Conservation (phyloP, 2,888 invertebrate species). For the Pachymerium ferrugineum region DNA sequence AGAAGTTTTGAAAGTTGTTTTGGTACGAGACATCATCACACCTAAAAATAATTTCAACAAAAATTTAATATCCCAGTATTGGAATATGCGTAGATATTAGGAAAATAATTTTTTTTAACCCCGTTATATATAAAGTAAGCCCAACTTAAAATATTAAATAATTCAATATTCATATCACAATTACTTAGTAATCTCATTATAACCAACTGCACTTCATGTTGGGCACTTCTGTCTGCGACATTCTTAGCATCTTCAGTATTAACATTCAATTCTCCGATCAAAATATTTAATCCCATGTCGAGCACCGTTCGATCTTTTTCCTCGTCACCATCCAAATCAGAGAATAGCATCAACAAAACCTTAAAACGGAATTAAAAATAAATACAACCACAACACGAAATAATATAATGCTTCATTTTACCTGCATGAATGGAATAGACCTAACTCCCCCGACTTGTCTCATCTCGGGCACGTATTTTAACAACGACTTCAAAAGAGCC, state of each 20-base stretch:
- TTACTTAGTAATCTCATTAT: conserved; percentile 79
- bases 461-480: conserved; percentile 70
- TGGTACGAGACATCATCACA: conserved; percentile 71
- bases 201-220: conserved; percentile 79
- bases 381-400: neutral
- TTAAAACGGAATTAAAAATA: conserved; percentile 43
- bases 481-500: conserved; percentile 66
- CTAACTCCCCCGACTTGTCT: conserved; percentile 73
- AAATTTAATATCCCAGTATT: too few relatives aligned
- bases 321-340: conserved; percentile 78
- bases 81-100: too few relatives aligned
- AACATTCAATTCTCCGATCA: conserved; percentile 54
- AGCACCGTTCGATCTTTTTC: conserved; percentile 72
- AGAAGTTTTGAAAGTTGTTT: conserved; percentile 52
- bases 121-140: too few relatives aligned
- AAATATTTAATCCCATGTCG: conserved; percentile 65
- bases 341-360: conserved; percentile 81
- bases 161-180: neutral
- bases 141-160: conserved; percentile 50
- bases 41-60: conserved; percentile 49
- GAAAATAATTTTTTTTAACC: too few relatives aligned
- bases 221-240: conserved; percentile 61
- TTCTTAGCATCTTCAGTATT: conserved; percentile 52
- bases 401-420: conserved; percentile 43
- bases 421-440: conserved; percentile 88